Evolutionary conservation across 2,888 invertebrate species (phyloP).

Genomic region (Ophioninae sp.): DNA sequence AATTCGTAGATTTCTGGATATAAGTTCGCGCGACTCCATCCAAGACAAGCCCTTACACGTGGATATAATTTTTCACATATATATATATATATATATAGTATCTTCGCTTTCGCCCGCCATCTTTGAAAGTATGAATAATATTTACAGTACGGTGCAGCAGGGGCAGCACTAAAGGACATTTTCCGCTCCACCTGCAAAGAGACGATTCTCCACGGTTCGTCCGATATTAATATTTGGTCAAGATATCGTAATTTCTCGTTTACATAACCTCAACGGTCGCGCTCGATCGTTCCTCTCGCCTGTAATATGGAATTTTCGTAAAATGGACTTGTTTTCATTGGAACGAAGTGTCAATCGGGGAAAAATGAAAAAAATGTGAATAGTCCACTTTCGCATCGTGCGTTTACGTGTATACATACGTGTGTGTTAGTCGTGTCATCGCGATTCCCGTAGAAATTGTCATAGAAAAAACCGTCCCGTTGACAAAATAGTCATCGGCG

Average conservation of each 20-base stretch:
- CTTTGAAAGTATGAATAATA: conserved; percentile 38
- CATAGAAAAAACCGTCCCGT: conserved; percentile 46
- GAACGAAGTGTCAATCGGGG: conserved; percentile 20
- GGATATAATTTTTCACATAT: conserved; percentile 46
- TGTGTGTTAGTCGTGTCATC: background rate
- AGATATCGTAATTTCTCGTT: conserved; percentile 44
- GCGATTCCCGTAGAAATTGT: conserved; percentile 55
- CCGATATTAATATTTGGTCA: conserved; percentile 62
- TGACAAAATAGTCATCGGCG: conserved; percentile 50
- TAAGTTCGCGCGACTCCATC: no score
- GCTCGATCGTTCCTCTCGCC: conserved; percentile 37
- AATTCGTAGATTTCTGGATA: no score
- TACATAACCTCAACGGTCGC: conserved; percentile 27
- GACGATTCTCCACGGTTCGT: conserved; percentile 56
- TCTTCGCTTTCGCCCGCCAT: conserved; percentile 40
- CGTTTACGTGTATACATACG: background rate
- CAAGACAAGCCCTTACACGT: background rate
- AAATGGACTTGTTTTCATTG: conserved; percentile 39
- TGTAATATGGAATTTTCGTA: conserved; percentile 30
- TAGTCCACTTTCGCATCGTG: background rate
- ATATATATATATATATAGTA: background rate
- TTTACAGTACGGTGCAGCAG: conserved; percentile 58
- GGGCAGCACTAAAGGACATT: conserved; percentile 57
- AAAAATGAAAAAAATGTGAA: conserved; percentile 17
- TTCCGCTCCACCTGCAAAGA: conserved; percentile 23